Evolutionary conservation across 2,797 vertebrate genomes (phyloP), one percentile per base, ranked within the genome.

Genomic region (Ficedula albicollis): DNA sequence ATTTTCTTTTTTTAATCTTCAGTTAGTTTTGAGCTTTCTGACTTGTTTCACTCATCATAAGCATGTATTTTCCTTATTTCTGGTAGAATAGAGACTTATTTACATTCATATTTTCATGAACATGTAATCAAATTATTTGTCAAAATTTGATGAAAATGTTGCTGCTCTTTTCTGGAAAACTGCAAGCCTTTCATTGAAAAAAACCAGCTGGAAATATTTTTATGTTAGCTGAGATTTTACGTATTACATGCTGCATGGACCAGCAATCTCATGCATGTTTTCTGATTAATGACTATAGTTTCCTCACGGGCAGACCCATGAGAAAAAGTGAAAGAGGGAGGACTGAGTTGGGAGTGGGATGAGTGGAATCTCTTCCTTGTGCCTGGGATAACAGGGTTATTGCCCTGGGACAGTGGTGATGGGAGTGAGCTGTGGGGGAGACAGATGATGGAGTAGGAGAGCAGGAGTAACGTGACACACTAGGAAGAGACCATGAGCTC

Each of bases 261-360:
- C 16, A 41, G 44, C 5, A 22, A 5, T 60, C 11, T 64, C 1
- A 13, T 16, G 8, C 0, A 0, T 5, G 0, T 30, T 46, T 63
- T 88, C 74, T 56, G 18, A 32, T 60, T 36, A 48, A 48, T n/a
- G 13, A 52, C 13, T 5, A 13, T 10, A 20, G 6, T 39, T 66
- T 80, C 15, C 19, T 60, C 12, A 30, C 0, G 1, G 11, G 14
- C 8, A 80, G 30, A 76, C 6, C 4, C n/a, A 48, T 14, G 9
- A 32, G 21, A 48, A 68, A 60, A 77, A 5, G 16, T 39, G 46
- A 39, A 73, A 74, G 21, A 51, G 7, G 13, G 13, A 81, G 38
- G 20, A 11, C 22, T 32, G 27, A 25, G 3, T 1, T 16, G 32
- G 10, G 18, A 44, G 7, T 36, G 34, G 30, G 32, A 11, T 43